phyloP scores from a whole-genome alignment of 2,888 invertebrate species.

The Eupithecia vulgata region DNA sequence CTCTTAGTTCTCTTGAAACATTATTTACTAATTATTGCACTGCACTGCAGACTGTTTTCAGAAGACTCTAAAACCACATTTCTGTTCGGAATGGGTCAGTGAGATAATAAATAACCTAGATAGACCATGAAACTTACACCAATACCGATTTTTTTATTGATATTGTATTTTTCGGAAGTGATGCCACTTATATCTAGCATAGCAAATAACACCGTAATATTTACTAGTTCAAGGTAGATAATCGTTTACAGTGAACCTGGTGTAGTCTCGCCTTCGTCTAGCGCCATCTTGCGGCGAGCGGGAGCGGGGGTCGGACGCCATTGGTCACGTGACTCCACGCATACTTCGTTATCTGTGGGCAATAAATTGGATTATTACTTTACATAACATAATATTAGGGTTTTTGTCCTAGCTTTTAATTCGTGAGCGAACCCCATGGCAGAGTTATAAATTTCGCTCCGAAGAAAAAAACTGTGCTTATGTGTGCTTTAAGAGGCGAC shows the following conservation, averaged over 20 bases:
- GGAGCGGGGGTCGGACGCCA: conserved; percentile 76
- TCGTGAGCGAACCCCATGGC: background rate
- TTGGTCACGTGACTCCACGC: conserved; percentile 73
- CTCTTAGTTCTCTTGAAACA: background rate
- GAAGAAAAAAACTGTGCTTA: background rate
- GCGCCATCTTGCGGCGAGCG: conserved; percentile 78
- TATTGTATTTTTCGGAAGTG: background rate
- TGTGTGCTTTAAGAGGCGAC: too few species aligned
- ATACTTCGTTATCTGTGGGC: conserved; percentile 62
- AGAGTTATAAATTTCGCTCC: background rate
- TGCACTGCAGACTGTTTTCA: background rate
- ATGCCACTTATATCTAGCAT: background rate
- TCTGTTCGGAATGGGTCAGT: background rate
- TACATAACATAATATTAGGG: background rate
- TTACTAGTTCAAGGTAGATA: conserved; percentile 33
- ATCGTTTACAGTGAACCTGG: conserved; percentile 66
- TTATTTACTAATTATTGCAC: background rate
- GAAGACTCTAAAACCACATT: background rate
- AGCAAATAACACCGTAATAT: conserved; percentile 10
- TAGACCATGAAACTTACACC: background rate
- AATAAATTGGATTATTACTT: background rate
- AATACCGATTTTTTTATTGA: background rate
- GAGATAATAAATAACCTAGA: background rate
- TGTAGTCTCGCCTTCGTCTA: conserved; percentile 73
- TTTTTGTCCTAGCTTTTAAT: background rate